Evolutionary conservation across 2,797 vertebrate species (phyloP), one percentile per base, ranked within the genome.

Genomic region (Mastacembelus armatus): DNA sequence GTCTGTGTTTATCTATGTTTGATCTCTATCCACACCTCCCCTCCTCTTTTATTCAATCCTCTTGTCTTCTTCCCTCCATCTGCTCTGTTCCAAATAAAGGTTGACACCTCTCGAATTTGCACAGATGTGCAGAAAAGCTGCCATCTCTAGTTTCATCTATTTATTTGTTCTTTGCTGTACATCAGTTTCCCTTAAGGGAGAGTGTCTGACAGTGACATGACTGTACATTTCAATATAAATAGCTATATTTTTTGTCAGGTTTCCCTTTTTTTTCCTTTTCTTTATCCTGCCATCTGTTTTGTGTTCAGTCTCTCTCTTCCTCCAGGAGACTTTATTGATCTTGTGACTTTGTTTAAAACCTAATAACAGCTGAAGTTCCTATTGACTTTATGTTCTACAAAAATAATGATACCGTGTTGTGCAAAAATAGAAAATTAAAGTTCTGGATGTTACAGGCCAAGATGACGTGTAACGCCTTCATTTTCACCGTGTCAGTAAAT

Each of bases 81-180:
- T 14, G 22, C 15, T 50, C 15, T 29, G 57, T 45, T 50, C 52
- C 33, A 62, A 77, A 77, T 83, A 80, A 79, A 79, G 45, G 65
- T 75, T 69, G 78, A 83, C 81, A 77, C 64, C 84, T 68, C 64
- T 38, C 8, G 58, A 51, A 49, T 32, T 45, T 11, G 38, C 19
- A 43, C 12, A 44, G 66, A 61, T 78, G 39, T 65, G 64, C 66
- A 78, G 48, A 26, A 18, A 50, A 45, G 39, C 8, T 38, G 4
- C 35, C 35, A 2, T n/a, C 32, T 16, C 19, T 38, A 35, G 12
- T 14, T n/a, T 40, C 7, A 50, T 43, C 16, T 12, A n/a, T 57
- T 60, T 11, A 47, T 33, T 67, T 62, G 27, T 39, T 40, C 18
- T 57, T 3, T 48, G 24, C 22, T 40, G n/a, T 22, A 39, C 43